phyloP scores from a whole-genome alignment of 2,113 vertebrate genomes.

The Trochalopteron elliotii region DNA sequence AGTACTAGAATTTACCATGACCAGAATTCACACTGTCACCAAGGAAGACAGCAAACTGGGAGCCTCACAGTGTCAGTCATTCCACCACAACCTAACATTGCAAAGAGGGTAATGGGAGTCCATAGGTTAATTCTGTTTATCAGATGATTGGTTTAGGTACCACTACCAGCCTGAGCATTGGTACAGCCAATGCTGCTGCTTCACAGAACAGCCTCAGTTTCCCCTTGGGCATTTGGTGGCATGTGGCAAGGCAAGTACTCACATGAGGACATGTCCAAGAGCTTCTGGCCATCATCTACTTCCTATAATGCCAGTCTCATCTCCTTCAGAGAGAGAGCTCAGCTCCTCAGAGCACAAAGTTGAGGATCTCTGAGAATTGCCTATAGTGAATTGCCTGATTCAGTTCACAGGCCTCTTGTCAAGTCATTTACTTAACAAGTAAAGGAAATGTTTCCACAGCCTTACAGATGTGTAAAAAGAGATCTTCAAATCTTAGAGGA shows the following conservation, averaged over 20 bases:
- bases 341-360: neutral
- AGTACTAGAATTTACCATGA: neutral
- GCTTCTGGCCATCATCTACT: neutral
- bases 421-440: neutral
- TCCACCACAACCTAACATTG: neutral
- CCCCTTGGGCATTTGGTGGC: neutral
- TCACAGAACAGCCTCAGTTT: neutral
- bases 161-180: neutral
- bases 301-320: neutral
- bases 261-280: neutral
- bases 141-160: neutral
- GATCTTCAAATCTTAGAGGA: neutral
- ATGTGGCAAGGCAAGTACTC: neutral
- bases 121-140: neutral
- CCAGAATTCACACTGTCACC: neutral
- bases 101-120: neutral
- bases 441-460: neutral
- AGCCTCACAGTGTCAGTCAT: neutral
- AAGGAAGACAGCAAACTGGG: neutral
- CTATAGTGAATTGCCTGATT: neutral
- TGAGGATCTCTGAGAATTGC: neutral
- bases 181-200: neutral
- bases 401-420: neutral
- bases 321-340: neutral
- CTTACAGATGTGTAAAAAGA: neutral